Base-by-base conservation (phyloP, 2,797 vertebrate species). In the Eulemur rubriventer region DNA sequence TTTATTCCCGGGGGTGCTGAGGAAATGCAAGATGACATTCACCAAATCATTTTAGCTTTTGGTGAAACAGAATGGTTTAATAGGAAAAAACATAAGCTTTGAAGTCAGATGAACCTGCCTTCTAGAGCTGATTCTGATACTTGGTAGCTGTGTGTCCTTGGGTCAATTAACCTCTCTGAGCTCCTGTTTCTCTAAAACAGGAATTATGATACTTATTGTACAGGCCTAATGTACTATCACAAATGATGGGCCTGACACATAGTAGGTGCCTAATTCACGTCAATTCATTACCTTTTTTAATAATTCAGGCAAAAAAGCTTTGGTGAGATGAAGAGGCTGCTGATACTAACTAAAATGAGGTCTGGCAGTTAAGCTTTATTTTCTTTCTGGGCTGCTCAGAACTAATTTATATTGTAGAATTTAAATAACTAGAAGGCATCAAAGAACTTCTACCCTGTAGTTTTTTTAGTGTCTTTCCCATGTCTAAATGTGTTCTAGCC, bases 261-360 rank as follows among this genome's bases (percentile, higher is more conserved):
- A 85, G 46, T 80, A 92, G 81, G 46, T 30, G 7, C 43, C 46
- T 73, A 79, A 91, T 24, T 82, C 61, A 78, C 17, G 28, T 59
- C 59, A 73, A 69, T 55, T 94, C 17, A 78, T 91, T 63, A 46
- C 57, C 30, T 70, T 81, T 90, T 93, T 82, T 5, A 67, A 63
- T 59, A 89, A 90, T 65, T 65, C 57, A 73, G 70, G 52, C 30
- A 67, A 94, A 72, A 94, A 95, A 72, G 22, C 46, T 94, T 89
- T 63, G 38, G 57, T 63, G 38, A n/a, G 57, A 69, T 38, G 18
- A 83, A 76, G 88, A 95, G 38, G 46, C 33, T 46, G 59, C 43
- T 81, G 61, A 78, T 22, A 28, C 35, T 48, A 43, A 72, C 17
- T 88, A 80, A 87, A 87, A 46, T 43, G 43, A 85, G 20, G 57